Evolutionary conservation across 2,113 vertebrate species (phyloP).

Genomic region (Protobothrops mucrosquamatus): DNA sequence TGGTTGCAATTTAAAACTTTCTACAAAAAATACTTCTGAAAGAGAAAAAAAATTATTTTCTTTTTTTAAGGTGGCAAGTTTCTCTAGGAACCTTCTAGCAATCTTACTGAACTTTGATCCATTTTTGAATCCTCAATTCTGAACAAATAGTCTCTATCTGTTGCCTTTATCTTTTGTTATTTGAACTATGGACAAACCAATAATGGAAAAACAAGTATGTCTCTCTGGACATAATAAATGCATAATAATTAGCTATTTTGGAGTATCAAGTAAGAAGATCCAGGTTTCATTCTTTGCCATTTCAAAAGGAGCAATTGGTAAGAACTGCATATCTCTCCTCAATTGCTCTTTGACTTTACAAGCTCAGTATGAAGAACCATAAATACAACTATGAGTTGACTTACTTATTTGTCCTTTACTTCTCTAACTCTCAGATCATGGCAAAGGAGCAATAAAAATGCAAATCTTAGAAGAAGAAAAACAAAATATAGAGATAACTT

Average conservation of each 20-base stretch:
- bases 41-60: too few species aligned
- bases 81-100: not conserved
- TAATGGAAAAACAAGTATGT: not conserved
- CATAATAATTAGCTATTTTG: not conserved
- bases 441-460: not conserved
- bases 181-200: not conserved
- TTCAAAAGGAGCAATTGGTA: not conserved
- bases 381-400: not conserved
- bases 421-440: too few species aligned
- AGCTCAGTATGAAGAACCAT: not conserved
- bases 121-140: not conserved
- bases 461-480: not conserved
- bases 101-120: not conserved
- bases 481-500: not conserved
- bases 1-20: not conserved
- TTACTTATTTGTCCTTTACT: not conserved
- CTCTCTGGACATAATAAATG: not conserved
- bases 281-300: not conserved
- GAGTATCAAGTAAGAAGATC: not conserved
- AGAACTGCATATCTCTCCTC: not conserved
- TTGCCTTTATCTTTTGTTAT: not conserved
- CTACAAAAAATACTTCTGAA: not conserved
- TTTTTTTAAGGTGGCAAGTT: too few species aligned
- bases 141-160: not conserved
- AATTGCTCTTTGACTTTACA: not conserved